These are phyloP conservation scores for Armadillidium nasatum DNA, from an alignment of 1,140 invertebrate genomes.

Conservation along the genomic window DNA sequence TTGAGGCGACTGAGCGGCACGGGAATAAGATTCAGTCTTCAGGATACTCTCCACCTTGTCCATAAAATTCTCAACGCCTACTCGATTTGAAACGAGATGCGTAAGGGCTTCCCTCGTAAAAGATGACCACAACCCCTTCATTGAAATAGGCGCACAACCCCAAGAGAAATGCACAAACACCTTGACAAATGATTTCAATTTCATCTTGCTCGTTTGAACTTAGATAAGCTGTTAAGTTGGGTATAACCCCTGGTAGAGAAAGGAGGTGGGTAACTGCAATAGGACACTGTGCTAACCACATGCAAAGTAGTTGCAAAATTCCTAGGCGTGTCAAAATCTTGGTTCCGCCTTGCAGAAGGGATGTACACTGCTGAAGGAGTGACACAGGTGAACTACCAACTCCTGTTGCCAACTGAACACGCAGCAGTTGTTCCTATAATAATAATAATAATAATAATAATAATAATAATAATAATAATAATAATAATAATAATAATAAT, in stretches of 20 bases:
- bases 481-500: no score
- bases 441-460: neutral
- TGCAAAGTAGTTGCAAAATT: conserved; percentile 81
- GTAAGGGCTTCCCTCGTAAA: conserved; percentile 74
- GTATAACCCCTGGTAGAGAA: conserved; percentile 73
- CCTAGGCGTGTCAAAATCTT: conserved; percentile 80
- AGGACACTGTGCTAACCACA: conserved; percentile 83
- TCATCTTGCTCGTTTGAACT: conserved; percentile 65
- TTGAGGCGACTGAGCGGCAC: conserved; percentile 89
- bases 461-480: no score
- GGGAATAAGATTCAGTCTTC: conserved; percentile 83
- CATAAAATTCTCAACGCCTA: conserved; percentile 84
- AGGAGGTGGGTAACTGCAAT: conserved; percentile 79
- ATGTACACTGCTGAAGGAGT: conserved; percentile 78
- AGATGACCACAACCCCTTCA: conserved; percentile 70
- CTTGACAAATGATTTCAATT: conserved; percentile 79
- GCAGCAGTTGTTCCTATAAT: conserved; percentile 75
- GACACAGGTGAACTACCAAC: conserved; percentile 77
- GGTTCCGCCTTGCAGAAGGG: conserved; percentile 61
- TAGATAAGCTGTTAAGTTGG: conserved; percentile 70
- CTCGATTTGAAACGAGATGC: conserved; percentile 81
- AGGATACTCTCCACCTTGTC: conserved; percentile 80
- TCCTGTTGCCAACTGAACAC: conserved; percentile 84
- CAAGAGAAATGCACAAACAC: conserved; percentile 88
- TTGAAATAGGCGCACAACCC: conserved; percentile 90